These are phyloP conservation scores for Rallus crepitans DNA, from an alignment of 2,797 vertebrate species.

Conservation along the genomic window DNA sequence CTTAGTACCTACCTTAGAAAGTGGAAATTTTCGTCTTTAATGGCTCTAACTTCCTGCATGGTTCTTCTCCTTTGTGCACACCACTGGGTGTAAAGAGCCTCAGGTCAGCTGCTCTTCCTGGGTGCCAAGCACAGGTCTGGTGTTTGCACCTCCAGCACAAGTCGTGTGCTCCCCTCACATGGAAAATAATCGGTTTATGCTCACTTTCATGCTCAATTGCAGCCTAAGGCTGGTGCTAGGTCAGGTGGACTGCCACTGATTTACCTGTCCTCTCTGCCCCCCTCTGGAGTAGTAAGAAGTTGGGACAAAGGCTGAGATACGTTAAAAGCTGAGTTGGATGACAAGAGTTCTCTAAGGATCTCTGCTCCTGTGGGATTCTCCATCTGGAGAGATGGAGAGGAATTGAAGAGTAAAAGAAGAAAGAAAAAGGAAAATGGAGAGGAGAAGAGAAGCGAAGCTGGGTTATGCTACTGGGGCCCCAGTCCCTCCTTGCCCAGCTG, in stretches of 20 bases:
- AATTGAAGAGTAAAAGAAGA: rapidly evolving
- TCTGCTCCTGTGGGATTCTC: not conserved
- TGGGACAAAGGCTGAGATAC: not conserved
- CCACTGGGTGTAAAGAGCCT: not conserved
- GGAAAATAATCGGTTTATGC: not conserved
- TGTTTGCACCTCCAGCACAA: not conserved
- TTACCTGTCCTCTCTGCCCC: not conserved
- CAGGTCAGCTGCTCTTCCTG: not conserved
- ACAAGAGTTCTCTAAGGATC: not conserved
- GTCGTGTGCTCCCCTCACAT: not conserved
- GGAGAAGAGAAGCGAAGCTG: not conserved
- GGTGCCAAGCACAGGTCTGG: not conserved
- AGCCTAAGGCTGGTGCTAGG: not conserved
- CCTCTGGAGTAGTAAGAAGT: not conserved
- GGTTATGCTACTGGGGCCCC: not conserved
- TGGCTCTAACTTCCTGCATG: not conserved
- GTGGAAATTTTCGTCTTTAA: not conserved
- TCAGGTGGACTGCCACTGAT: not conserved
- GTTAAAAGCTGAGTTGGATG: not conserved
- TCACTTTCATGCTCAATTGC: not conserved
- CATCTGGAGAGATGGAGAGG: not conserved
- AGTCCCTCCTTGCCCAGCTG: not conserved
- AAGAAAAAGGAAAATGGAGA: too few species aligned
- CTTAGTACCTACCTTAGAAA: slow-evolving; percentile 1
- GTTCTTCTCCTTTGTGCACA: not conserved